Percentiles rank a stretch among this genome's conserved stretches.
phyloP scores from a whole-genome alignment of 2,888 invertebrate species.

The Lingula anatina region DNA sequence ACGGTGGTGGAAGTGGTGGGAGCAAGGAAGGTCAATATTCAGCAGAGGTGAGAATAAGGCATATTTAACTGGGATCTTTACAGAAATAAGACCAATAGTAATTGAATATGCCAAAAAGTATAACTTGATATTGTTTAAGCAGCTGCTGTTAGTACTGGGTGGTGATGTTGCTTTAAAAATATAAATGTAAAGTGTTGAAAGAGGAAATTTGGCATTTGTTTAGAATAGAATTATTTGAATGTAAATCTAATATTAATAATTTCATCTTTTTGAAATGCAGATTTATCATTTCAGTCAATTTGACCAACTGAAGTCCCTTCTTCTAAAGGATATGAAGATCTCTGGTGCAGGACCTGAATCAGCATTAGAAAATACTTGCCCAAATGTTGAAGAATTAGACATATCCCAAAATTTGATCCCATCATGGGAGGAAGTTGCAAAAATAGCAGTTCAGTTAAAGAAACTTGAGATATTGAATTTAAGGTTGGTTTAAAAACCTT shows the following conservation, averaged over 20 bases:
- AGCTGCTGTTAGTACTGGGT: no score
- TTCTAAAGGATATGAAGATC: conserved; percentile 64
- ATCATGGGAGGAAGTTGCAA: conserved; percentile 68
- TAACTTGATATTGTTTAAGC: no score
- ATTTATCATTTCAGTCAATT: conserved; percentile 64
- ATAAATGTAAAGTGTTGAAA: no score
- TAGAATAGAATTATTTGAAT: no score
- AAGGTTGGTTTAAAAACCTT: conserved; percentile 52
- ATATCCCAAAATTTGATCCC: conserved; percentile 71
- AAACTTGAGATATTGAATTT: conserved; percentile 65
- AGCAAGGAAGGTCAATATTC: conserved; percentile 73
- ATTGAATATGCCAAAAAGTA: no score
- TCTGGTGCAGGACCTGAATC: conserved; percentile 60
- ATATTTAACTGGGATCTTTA: no score
- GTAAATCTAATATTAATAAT: no score
- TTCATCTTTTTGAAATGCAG: no score
- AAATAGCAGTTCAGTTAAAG: conserved; percentile 64
- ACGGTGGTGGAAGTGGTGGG: conserved; percentile 82
- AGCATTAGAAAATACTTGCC: conserved; percentile 63
- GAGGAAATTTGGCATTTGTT: no score
- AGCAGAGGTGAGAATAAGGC: no score
- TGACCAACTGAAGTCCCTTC: conserved; percentile 64
- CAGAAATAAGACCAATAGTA: no score
- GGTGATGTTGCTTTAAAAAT: no score
- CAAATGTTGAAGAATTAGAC: conserved; percentile 67